Base-by-base conservation (phyloP, 2,113 vertebrate species). In the Callipepla squamata region DNA sequence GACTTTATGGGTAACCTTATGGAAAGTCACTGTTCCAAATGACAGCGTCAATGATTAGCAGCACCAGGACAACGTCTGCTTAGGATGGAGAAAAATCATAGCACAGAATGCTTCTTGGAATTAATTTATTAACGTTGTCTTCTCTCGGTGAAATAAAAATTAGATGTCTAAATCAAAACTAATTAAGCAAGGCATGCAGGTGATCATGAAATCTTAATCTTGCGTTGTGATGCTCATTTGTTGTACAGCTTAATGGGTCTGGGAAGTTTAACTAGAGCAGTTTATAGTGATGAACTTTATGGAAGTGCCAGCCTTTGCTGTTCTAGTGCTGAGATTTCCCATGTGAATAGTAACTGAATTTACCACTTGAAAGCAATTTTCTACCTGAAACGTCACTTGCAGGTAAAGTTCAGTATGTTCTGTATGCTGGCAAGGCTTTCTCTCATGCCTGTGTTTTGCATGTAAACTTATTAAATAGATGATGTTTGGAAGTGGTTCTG, bases 1-100 rank as follows among this genome's bases (percentile, higher is more conserved):
- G 83, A 26, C 62, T 94, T 94, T 92, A 92, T 74, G 59, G 36
- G 36, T 89, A 83, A 70, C 47, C 73, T 95, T 78, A 70, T 72
- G 70, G 77, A 70, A 94, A 90, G 92, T 74, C 3, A 1, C 38
- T 55, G 16, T 86, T 92, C 86, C 32, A 77, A 48, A 74, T 48
- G 5, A 61, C 74, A 55, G 9, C 23, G 48, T 58, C 84, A 84
- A 81, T 93, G 78, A 81, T 42, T 36, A 89, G 51, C 36, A 86
- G 48, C 9, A 26, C 14, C 23, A 47, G 70, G 94, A 38, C n/a
- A 61, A 65, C 12, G 32, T 57, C n/a, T 2, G 4, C 73, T n/a
- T 32, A 88, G 50, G 28, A 61, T 17, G 40, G 48, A 6, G 57
- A 85, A 76, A 74, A 44, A 63, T 19, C 6, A 30, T 36, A 30